These are phyloP conservation scores for Globodera ellingtonae DNA, from an alignment of 1,140 invertebrate species.

Conservation along the genomic window DNA sequence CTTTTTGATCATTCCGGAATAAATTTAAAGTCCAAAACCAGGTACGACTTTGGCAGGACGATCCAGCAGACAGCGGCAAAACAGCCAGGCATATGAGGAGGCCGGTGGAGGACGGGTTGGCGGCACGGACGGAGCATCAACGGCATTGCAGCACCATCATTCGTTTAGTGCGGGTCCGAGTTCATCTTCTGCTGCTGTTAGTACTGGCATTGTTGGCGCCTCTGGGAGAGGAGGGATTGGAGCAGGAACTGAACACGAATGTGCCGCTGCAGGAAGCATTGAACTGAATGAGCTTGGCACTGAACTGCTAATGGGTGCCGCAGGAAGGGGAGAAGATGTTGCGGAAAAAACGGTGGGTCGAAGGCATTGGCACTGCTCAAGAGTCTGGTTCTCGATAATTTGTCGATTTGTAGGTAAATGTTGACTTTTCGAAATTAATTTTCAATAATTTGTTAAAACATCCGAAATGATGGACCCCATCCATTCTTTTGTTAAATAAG, in stretches of 20 bases:
- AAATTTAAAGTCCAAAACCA: background rate
- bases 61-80: background rate
- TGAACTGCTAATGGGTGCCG: background rate
- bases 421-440: background rate
- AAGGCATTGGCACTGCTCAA: too few species aligned
- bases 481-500: background rate
- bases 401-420: background rate
- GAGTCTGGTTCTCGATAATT: background rate
- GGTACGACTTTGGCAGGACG: background rate
- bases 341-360: background rate
- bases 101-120: too few species aligned
- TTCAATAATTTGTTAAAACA: background rate
- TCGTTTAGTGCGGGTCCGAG: background rate
- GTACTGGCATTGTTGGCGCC: background rate
- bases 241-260: slow-evolving; percentile 3
- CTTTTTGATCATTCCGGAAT: background rate
- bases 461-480: too few species aligned
- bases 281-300: background rate
- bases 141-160: too few species aligned
- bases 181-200: background rate
- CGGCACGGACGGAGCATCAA: background rate
- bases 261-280: slow-evolving; percentile 9
- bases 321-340: background rate
- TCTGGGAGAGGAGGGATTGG: slow-evolving; percentile 1
- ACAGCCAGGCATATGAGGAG: background rate